phyloP scores from a whole-genome alignment of 2,797 vertebrate genomes.

The Oryzias dopingdopingensis region DNA sequence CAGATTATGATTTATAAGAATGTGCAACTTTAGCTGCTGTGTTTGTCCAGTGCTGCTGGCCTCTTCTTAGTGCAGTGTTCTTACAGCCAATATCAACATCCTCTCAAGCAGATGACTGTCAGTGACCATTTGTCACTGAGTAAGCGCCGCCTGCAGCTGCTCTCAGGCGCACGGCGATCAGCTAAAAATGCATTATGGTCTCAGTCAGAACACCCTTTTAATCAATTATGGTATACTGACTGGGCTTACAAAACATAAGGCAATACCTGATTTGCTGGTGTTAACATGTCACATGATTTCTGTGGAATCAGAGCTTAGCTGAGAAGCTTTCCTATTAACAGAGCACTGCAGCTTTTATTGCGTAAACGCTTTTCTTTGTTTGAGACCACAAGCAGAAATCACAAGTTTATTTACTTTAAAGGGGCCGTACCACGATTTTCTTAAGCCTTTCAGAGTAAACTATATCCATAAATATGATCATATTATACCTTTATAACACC shows the following conservation, averaged over 20 bases:
- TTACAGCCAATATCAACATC: neutral
- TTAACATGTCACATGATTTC: neutral
- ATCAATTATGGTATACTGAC: neutral
- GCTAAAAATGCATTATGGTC: neutral
- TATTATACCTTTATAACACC: no score
- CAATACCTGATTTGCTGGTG: neutral
- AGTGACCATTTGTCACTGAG: neutral
- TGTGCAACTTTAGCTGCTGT: neutral
- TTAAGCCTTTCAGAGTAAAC: no score
- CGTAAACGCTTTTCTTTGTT: neutral
- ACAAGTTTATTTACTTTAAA: no score
- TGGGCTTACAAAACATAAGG: constrained; percentile 8
- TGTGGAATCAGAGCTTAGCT: neutral
- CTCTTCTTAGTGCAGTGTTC: neutral
- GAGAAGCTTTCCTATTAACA: constrained; percentile 2
- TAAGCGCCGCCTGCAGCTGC: neutral
- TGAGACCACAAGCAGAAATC: neutral
- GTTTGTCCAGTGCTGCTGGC: neutral
- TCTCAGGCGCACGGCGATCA: neutral
- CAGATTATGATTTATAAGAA: constrained; percentile 7
- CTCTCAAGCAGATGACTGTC: neutral
- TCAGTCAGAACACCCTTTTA: neutral
- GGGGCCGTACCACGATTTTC: no score
- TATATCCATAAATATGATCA: no score
- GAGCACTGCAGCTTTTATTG: neutral